These are phyloP conservation scores for Lytechinus variegatus DNA, from an alignment of 35 echinoderm and acorn worm genomes.

Conservation along the genomic window DNA sequence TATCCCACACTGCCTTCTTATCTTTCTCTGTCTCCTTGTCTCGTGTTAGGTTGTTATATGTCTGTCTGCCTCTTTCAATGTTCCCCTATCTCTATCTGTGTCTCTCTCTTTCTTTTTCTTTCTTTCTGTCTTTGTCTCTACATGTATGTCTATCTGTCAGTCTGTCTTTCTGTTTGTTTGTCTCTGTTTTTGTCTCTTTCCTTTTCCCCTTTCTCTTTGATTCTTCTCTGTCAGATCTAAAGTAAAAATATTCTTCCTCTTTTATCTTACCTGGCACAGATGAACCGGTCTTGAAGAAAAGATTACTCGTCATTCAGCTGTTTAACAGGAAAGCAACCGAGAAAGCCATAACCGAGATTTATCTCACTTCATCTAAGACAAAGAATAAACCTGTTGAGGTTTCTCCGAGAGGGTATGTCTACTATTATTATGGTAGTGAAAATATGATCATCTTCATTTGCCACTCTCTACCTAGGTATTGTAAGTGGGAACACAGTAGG, in stretches of 20 bases:
- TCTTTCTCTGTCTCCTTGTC: neutral
- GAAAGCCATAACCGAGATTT: slow-evolving; percentile 28
- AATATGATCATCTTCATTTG: too few species aligned
- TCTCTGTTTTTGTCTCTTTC: neutral
- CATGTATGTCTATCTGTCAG: neutral
- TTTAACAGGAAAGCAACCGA: slow-evolving; percentile 21
- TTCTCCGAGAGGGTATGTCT: neutral
- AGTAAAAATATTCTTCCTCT: neutral
- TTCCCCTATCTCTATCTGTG: neutral
- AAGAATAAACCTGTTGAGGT: slow-evolving; percentile 48
- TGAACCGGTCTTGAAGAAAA: slow-evolving; percentile 38
- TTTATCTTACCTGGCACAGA: neutral
- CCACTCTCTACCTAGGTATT: too few species aligned
- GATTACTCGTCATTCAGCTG: slow-evolving; percentile 22
- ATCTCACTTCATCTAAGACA: slow-evolving; percentile 13
- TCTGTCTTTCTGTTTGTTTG: neutral
- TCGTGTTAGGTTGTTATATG: neutral
- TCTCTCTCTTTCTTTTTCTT: neutral
- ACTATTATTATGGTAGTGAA: too few species aligned
- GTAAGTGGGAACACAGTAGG: too few species aligned
- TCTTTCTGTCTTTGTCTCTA: neutral
- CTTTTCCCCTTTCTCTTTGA: neutral
- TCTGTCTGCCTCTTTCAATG: neutral
- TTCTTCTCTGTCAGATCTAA: neutral
- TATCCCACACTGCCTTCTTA: neutral